Percentiles rank a stretch among this genome's conserved stretches.
Conservation (phyloP, 2,888 invertebrate genomes). For the Orchesellides sinensis region DNA sequence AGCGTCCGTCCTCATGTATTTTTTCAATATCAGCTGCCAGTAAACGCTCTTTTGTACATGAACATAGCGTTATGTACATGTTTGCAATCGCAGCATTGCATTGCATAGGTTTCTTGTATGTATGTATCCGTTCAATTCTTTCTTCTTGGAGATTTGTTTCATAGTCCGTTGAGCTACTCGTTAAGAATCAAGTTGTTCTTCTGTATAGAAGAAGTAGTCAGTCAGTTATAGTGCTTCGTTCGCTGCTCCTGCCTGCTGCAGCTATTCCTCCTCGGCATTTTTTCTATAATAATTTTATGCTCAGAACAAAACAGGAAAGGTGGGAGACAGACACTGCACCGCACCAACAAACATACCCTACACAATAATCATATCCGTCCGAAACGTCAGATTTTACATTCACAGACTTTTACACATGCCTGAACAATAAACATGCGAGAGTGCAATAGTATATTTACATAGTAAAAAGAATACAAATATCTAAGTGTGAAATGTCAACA, state of each 20-base stretch:
- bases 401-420: neutral
- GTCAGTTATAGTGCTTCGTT: constrained; percentile 60
- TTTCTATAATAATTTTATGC: constrained; percentile 24
- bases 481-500: constrained; percentile 50
- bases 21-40: too few relatives aligned
- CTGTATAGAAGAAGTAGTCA: constrained; percentile 21
- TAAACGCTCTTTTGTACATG: too few relatives aligned
- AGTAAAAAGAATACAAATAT: constrained; percentile 27
- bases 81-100: neutral
- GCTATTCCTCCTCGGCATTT: constrained; percentile 15
- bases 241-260: constrained; percentile 25
- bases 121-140: constrained; percentile 7
- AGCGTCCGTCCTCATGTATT: neutral
- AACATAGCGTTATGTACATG: too few relatives aligned
- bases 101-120: neutral
- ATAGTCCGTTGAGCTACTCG: constrained; percentile 26
- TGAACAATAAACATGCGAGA: neutral
- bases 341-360: constrained; percentile 1
- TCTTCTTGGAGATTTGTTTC: constrained; percentile 14
- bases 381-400: constrained; percentile 9
- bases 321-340: constrained; percentile 30
- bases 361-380: constrained; percentile 30
- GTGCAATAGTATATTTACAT: neutral
- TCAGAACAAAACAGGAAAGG: constrained; percentile 24
- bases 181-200: constrained; percentile 14